These are phyloP conservation scores for Lycocerus yunnanus DNA, from an alignment of 2,888 invertebrate genomes.

Conservation along the genomic window DNA sequence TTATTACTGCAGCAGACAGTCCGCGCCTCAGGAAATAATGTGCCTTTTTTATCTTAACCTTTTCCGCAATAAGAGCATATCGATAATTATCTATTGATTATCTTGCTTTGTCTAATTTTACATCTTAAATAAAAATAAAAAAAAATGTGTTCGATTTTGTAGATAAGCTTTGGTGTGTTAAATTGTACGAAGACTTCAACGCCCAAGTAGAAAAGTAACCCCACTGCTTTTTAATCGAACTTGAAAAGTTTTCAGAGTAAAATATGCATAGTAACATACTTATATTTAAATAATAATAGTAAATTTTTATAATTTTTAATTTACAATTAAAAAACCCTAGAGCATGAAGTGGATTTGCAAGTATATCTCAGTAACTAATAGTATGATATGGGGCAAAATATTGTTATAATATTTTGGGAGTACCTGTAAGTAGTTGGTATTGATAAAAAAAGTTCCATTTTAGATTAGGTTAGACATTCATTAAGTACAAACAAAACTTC, in stretches of 20 bases:
- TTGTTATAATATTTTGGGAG: too few relatives aligned
- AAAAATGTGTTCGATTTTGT: neutral
- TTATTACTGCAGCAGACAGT: constrained; percentile 42
- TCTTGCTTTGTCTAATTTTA: constrained; percentile 17
- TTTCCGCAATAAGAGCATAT: constrained; percentile 38
- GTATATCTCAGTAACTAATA: too few relatives aligned
- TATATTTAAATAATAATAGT: too few relatives aligned
- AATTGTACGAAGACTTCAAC: neutral
- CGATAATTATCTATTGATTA: constrained; percentile 33
- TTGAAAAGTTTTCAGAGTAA: neutral
- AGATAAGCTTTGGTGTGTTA: neutral
- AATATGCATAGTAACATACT: too few relatives aligned
- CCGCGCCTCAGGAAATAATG: constrained; percentile 42
- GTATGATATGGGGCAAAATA: too few relatives aligned
- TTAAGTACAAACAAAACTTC: too few relatives aligned
- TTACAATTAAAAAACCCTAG: too few relatives aligned
- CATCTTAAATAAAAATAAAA: neutral
- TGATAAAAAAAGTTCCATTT: too few relatives aligned
- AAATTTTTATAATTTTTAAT: too few relatives aligned
- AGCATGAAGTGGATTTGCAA: too few relatives aligned
- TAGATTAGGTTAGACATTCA: too few relatives aligned
- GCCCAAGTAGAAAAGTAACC: neutral
- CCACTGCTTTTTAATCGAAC: neutral
- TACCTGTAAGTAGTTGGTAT: too few relatives aligned
- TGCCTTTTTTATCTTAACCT: constrained; percentile 34